phyloP scores from a whole-genome alignment of 2,113 vertebrate genomes.

The Myotis yumanensis region DNA sequence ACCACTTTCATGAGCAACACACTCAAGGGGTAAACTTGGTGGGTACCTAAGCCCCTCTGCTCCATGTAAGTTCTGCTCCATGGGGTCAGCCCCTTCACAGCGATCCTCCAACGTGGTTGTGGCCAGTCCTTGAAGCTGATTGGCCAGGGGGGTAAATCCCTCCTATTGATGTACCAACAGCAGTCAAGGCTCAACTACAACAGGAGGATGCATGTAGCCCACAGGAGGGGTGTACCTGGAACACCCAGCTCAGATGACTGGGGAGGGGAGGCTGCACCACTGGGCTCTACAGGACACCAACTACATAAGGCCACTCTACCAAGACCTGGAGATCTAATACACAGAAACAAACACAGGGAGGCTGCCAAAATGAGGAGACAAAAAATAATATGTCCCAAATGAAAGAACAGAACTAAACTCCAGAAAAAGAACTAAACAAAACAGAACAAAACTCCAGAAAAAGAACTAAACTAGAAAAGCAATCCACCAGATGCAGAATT shows the following conservation, averaged over 20 bases:
- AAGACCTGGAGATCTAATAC: background rate
- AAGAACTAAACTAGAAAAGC: background rate
- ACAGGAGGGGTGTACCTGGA: background rate
- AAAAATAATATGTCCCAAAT: background rate
- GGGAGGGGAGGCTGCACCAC: background rate
- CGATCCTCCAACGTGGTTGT: background rate
- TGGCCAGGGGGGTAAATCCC: background rate
- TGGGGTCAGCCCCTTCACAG: background rate
- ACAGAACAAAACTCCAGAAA: background rate
- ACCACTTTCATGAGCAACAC: background rate
- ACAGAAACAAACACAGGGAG: background rate
- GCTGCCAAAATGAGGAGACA: background rate
- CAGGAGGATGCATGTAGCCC: background rate
- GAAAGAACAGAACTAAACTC: background rate
- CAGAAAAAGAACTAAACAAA: background rate
- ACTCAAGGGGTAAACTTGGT: background rate
- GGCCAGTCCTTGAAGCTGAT: background rate
- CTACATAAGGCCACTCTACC: background rate
- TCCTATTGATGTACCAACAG: background rate
- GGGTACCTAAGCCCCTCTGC: background rate
- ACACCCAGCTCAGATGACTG: background rate
- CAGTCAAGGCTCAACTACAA: background rate
- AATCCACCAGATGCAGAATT: background rate
- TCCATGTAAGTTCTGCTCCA: background rate
- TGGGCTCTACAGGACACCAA: background rate